Evolutionary conservation across 2,888 invertebrate genomes (phyloP).

Genomic region (Eledone cirrhosa): DNA sequence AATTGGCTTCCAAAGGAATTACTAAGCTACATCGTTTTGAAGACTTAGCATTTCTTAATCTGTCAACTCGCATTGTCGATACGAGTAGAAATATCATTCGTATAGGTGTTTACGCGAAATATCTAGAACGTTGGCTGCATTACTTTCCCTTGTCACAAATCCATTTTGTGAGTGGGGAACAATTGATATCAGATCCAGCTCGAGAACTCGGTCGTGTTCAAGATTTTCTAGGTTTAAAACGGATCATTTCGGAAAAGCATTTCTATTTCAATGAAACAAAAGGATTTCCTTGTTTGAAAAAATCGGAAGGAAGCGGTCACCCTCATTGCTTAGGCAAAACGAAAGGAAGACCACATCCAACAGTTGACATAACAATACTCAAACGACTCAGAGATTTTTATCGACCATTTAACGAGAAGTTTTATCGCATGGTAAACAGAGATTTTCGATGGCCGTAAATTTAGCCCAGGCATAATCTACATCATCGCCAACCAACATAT

Average conservation of each 20-base stretch:
- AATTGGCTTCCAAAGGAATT: conserved; percentile 68
- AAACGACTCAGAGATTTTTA: conserved; percentile 64
- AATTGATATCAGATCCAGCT: conserved; percentile 84
- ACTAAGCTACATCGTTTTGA: conserved; percentile 75
- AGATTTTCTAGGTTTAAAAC: conserved; percentile 85
- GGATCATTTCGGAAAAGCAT: conserved; percentile 84
- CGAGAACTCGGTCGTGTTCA: conserved; percentile 84
- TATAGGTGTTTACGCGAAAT: conserved; percentile 82
- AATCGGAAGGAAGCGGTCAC: conserved; percentile 50
- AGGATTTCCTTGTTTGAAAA: conserved; percentile 83
- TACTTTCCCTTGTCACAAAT: conserved; percentile 83
- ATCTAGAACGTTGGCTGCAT: conserved; percentile 82
- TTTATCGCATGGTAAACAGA: conserved; percentile 64
- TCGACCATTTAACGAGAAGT: conserved; percentile 64
- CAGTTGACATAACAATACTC: conserved; percentile 50
- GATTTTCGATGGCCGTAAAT: conserved; percentile 63
- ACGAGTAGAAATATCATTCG: conserved; percentile 80
- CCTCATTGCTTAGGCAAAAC: conserved; percentile 67
- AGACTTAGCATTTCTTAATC: conserved; percentile 71
- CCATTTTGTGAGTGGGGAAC: conserved; percentile 86
- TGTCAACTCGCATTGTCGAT: conserved; percentile 76
- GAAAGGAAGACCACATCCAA: conserved; percentile 66
- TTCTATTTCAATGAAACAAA: conserved; percentile 92
- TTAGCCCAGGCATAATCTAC: too few relatives aligned
- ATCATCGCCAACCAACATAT: not conserved